Conservation (phyloP, 2,113 vertebrate species). For the Sinocyclocheilus anshuiensis region DNA sequence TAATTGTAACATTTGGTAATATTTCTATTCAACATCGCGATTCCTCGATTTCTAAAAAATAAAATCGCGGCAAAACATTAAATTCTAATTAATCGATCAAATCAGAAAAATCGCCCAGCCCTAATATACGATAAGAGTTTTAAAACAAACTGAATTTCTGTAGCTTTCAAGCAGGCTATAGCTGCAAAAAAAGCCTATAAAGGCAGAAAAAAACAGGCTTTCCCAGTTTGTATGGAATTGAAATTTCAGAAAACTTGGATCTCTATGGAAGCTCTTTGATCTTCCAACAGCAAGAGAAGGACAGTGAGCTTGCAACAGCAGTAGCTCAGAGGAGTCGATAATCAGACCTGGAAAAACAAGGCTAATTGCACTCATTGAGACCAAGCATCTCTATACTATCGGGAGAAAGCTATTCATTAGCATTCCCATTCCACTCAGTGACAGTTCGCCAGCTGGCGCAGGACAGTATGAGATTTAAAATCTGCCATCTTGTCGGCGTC, state of each 20-base stretch:
- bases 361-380: slow-evolving; percentile 10
- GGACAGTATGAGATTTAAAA: not conserved
- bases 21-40: no score
- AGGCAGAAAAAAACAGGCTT: not conserved
- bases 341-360: not conserved
- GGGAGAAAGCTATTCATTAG: not conserved
- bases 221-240: not conserved
- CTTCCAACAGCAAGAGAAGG: not conserved
- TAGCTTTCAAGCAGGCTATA: not conserved
- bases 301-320: slow-evolving; percentile 4
- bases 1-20: no score
- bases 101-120: no score
- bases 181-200: not conserved
- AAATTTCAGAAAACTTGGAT: not conserved
- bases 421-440: not conserved
- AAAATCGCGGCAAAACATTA: no score
- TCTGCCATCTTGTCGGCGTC: not conserved
- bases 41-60: no score
- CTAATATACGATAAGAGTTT: not conserved
- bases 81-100: no score
- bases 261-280: slow-evolving; percentile 50
- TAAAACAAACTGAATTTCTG: not conserved
- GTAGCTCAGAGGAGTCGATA: slow-evolving; percentile 57
- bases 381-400: not conserved
- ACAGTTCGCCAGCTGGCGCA: not conserved